Evolutionary conservation across 2,888 invertebrate genomes (phyloP).

Genomic region (Brachynemurus nebulosus): DNA sequence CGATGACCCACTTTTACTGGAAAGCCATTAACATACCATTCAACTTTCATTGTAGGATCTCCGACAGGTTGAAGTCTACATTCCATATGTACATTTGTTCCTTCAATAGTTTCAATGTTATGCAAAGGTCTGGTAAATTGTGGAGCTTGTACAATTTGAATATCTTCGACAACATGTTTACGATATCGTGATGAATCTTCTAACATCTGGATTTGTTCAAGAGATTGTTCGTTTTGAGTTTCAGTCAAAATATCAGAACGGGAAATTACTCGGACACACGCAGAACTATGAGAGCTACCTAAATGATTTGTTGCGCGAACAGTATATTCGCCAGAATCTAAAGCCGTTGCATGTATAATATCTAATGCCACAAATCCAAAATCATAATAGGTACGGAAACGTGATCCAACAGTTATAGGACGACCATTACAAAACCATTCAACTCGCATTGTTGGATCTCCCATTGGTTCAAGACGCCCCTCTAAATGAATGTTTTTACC

Average conservation of each 20-base stretch:
- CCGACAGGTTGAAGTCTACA: constrained; percentile 83
- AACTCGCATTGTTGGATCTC: constrained; percentile 89
- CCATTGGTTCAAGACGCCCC: constrained; percentile 86
- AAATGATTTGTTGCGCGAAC: constrained; percentile 85
- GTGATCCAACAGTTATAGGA: constrained; percentile 75
- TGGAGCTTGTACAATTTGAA: constrained; percentile 71
- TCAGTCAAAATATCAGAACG: constrained; percentile 73
- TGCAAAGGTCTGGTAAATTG: constrained; percentile 78
- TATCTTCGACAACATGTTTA: constrained; percentile 62
- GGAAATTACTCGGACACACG: constrained; percentile 76
- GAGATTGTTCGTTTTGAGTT: constrained; percentile 80
- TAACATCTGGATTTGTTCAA: constrained; percentile 82
- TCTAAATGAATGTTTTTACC: constrained; percentile 85
- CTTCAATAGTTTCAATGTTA: constrained; percentile 80
- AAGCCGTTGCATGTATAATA: constrained; percentile 83
- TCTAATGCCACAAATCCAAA: constrained; percentile 96
- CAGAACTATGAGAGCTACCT: constrained; percentile 83
- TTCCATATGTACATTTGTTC: constrained; percentile 84
- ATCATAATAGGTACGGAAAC: constrained; percentile 91
- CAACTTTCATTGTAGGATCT: constrained; percentile 82
- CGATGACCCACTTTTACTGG: constrained; percentile 86
- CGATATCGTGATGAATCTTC: constrained; percentile 65
- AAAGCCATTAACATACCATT: constrained; percentile 92
- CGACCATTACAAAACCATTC: constrained; percentile 94
- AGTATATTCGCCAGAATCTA: constrained; percentile 92